Evolutionary conservation across 92 coral and sea anemone genomes (phyloP).

Genomic region (Parazoanthus darwini): DNA sequence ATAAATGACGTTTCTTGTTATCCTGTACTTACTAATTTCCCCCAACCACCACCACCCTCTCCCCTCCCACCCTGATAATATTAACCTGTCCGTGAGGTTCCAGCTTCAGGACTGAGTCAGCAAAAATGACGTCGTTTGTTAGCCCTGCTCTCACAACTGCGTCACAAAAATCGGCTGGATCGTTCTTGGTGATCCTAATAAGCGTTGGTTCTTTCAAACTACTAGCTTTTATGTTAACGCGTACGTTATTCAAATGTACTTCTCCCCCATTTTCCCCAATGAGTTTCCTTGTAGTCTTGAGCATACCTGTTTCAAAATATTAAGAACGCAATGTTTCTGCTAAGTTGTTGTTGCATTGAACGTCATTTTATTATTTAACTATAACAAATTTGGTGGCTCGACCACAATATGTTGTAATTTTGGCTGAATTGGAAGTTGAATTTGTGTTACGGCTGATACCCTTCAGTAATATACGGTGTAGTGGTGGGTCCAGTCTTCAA

Average conservation of each 20-base stretch:
- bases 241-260: background rate
- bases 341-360: too few species aligned
- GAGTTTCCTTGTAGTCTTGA: background rate
- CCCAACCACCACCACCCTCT: too few species aligned
- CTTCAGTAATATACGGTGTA: too few species aligned
- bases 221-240: background rate
- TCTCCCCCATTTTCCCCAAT: background rate
- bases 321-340: too few species aligned
- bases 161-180: background rate
- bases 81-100: background rate
- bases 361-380: too few species aligned
- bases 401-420: too few species aligned
- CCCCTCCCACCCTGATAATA: background rate
- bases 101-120: background rate
- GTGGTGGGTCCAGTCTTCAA: too few species aligned
- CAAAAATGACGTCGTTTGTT: background rate
- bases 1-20: too few species aligned
- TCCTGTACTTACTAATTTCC: too few species aligned
- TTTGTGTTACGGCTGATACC: too few species aligned
- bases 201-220: background rate
- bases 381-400: too few species aligned
- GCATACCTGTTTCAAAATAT: background rate
- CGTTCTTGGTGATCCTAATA: background rate
- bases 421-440: too few species aligned
- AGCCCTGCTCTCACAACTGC: constrained; percentile 5